Base-by-base conservation (phyloP, 2,888 invertebrate genomes). In the Silvanus unidentatus region DNA sequence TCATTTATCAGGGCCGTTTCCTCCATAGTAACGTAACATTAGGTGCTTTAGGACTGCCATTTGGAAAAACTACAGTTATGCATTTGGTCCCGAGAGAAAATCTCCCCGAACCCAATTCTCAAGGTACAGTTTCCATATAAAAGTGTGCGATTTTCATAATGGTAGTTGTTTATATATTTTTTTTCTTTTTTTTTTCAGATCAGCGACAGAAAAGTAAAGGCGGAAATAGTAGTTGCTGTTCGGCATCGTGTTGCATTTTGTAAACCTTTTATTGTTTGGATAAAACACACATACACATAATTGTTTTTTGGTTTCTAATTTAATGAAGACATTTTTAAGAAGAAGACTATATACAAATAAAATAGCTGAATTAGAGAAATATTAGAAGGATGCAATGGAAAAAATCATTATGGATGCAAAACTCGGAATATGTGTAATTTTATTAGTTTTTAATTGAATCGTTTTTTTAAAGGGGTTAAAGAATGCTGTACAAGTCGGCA, bases 1-100 rank as follows among this genome's bases (percentile, higher is more conserved):
- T 99, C 74, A 99, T 99, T 74, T 99, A 98, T 79, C 99, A 99
- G 80, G 99, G 99, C 61, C 86, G 99, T 68, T 99, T 98, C 81
- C 82, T 98, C 71, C 98, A 98, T 80, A 97, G 97, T 78, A 97
- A 96, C 75, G 98, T 98, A 71, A 97, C 96, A 68, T 82, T 97
- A 72, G 94, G 94, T 72, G 98, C 98, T 66, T 83, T 99, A 68
- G 95, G 96, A 69, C 83, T 99, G 75, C 93, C 95, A 57, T 83
- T 90, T 64, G 97, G 97, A 63, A 96, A 95, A 77, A 98, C 97
- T 68, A 96, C 97, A 70, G 98, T 99, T 72, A 99, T 99, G 98
- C 99, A 99, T 79, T 86, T 99, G 69, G 98, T 99, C 73, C 96
- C 98, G 62, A 84, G 98, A 77, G 99, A 99, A 77, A 97, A 95